Evolutionary conservation across 2,888 invertebrate species (phyloP).

Genomic region (Lasioglossum pauxillum): DNA sequence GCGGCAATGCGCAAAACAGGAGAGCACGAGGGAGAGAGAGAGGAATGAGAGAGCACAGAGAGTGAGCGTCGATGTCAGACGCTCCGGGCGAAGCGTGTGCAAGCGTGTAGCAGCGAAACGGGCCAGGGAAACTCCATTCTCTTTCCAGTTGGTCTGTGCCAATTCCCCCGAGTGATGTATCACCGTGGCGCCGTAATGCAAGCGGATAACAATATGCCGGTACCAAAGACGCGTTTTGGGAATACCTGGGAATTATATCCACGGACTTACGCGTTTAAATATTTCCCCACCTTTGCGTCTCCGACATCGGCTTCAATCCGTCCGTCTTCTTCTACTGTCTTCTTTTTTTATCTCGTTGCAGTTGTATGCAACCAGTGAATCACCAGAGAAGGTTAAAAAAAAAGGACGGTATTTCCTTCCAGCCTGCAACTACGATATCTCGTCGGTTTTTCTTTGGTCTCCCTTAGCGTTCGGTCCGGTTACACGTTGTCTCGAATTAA

Average conservation of each 20-base stretch:
- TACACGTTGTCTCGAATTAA: constrained; percentile 16
- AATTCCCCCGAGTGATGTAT: constrained; percentile 56
- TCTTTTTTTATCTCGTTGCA: not conserved
- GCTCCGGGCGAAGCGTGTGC: constrained; percentile 14
- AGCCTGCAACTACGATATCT: not conserved
- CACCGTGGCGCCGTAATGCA: constrained; percentile 40
- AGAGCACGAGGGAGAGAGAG: not conserved
- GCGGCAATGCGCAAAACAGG: not conserved
- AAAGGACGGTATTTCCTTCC: not conserved
- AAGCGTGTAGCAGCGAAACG: constrained; percentile 30
- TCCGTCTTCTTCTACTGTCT: not conserved
- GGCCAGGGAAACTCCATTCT: constrained; percentile 44
- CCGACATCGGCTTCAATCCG: not conserved
- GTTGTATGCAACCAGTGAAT: constrained; percentile 3
- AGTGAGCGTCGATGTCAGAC: constrained; percentile 35
- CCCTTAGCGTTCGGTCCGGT: constrained; percentile 5
- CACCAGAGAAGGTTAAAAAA: not conserved
- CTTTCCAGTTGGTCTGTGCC: constrained; percentile 50
- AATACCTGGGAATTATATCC: constrained; percentile 46
- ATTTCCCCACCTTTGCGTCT: constrained; percentile 1
- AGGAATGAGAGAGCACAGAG: not conserved
- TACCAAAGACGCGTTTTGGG: constrained; percentile 55
- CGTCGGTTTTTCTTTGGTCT: not conserved
- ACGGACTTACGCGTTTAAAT: constrained; percentile 40
- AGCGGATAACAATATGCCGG: constrained; percentile 50